phyloP scores from a whole-genome alignment of 2,888 invertebrate species.

The Lucinisca nassula region DNA sequence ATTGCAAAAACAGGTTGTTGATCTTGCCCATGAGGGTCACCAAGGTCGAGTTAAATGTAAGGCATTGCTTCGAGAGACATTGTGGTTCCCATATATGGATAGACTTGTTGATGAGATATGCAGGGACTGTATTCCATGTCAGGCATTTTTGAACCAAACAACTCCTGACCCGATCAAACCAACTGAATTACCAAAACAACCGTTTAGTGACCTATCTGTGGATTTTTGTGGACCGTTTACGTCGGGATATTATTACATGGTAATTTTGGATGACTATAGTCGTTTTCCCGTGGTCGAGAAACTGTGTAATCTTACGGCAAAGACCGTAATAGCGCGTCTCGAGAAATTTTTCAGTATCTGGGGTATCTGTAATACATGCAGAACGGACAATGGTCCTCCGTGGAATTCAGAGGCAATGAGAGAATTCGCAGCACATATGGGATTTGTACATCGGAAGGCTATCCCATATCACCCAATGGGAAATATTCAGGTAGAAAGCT shows the following conservation, averaged over 20 bases:
- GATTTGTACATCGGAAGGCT: slow-evolving; percentile 47
- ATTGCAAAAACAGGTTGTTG: no score
- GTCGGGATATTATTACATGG: slow-evolving; percentile 53
- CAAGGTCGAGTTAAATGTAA: no score
- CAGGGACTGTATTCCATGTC: no score
- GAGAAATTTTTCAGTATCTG: no score
- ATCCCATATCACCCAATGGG: slow-evolving; percentile 23
- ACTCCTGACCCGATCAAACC: slow-evolving; percentile 52
- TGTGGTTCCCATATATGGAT: no score
- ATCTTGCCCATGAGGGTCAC: no score
- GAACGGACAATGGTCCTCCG: slow-evolving; percentile 65
- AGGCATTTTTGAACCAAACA: neutral
- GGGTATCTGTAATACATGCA: slow-evolving; percentile 41
- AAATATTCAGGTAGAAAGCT: neutral
- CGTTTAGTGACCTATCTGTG: slow-evolving; percentile 40
- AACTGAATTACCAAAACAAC: slow-evolving; percentile 45
- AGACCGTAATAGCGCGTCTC: no score
- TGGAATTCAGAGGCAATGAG: slow-evolving; percentile 50
- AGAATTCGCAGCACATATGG: slow-evolving; percentile 31
- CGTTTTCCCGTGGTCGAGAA: no score
- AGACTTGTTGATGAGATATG: no score
- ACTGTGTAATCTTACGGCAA: no score
- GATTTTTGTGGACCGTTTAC: slow-evolving; percentile 63
- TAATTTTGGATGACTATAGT: slow-evolving; percentile 69
- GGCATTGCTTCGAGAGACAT: no score